These are phyloP conservation scores for Myiothlypis coronata DNA, from an alignment of 2,797 vertebrate species.

Conservation along the genomic window DNA sequence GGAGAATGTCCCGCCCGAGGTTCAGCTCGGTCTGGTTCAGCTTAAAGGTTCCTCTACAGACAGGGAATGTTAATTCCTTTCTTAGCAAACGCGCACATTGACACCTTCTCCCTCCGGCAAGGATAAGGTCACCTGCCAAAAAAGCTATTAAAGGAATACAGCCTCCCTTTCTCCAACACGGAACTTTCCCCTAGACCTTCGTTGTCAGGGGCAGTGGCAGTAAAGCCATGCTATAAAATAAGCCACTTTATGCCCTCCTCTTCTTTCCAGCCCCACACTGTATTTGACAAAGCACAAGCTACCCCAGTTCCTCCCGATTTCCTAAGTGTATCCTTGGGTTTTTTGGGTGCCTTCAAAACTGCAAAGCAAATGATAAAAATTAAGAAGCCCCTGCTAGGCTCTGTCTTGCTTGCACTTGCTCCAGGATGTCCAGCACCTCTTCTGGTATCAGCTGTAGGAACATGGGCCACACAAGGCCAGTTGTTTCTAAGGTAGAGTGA, in stretches of 20 bases:
- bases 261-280: accelerated
- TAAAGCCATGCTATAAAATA: background rate
- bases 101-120: background rate
- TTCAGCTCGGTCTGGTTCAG: background rate
- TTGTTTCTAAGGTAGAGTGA: background rate
- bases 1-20: accelerated
- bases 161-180: background rate
- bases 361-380: background rate
- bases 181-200: background rate
- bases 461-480: accelerated
- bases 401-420: accelerated
- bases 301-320: background rate
- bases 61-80: background rate
- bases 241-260: background rate
- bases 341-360: background rate
- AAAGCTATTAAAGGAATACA: background rate
- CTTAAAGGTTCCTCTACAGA: background rate
- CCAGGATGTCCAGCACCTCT: background rate
- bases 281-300: background rate
- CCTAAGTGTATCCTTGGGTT: background rate
- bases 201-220: background rate
- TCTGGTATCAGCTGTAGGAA: background rate
- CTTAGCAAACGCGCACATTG: background rate
- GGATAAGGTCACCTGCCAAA: background rate
- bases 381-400: background rate